Evolutionary conservation across 1,140 invertebrate species (phyloP).

Genomic region (Drosophila aff.): DNA sequence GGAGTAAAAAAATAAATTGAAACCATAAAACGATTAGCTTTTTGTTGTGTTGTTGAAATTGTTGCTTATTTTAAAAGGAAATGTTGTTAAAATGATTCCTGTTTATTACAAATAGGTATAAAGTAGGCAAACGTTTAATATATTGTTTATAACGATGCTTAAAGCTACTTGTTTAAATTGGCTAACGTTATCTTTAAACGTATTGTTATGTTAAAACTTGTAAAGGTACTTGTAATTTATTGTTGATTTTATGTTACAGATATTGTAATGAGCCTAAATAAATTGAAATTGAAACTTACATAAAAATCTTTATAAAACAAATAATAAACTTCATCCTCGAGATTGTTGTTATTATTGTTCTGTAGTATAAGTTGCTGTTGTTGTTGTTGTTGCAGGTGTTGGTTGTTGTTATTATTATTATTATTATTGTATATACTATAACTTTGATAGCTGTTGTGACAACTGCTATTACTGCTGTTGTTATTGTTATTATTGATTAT

Average conservation of each 20-base stretch:
- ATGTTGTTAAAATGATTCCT: neutral
- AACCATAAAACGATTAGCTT: neutral
- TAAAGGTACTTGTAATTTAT: neutral
- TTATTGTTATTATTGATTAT: constrained; percentile 49
- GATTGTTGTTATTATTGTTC: constrained; percentile 69
- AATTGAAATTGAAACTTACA: constrained; percentile 56
- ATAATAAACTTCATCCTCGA: constrained; percentile 80
- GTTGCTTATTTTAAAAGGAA: neutral
- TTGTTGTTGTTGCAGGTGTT: constrained; percentile 25
- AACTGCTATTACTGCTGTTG: constrained; percentile 49
- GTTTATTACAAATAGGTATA: neutral
- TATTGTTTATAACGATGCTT: neutral
- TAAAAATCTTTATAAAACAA: constrained; percentile 83
- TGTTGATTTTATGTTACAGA: neutral
- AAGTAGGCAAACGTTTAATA: neutral
- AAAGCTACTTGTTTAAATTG: neutral
- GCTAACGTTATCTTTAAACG: neutral
- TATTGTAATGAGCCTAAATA: neutral
- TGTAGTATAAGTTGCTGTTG: constrained; percentile 36
- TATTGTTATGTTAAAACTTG: neutral
- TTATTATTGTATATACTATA: constrained; percentile 41
- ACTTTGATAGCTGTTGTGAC: constrained; percentile 45
- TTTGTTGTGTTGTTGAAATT: neutral
- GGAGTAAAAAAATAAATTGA: neutral
- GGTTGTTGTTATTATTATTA: constrained; percentile 40